A percentile compares a stretch with the other conserved stretches of the same genome.
Evolutionary conservation across 2,797 vertebrate species (phyloP).

Genomic region (Petrocephalus sullivani): DNA sequence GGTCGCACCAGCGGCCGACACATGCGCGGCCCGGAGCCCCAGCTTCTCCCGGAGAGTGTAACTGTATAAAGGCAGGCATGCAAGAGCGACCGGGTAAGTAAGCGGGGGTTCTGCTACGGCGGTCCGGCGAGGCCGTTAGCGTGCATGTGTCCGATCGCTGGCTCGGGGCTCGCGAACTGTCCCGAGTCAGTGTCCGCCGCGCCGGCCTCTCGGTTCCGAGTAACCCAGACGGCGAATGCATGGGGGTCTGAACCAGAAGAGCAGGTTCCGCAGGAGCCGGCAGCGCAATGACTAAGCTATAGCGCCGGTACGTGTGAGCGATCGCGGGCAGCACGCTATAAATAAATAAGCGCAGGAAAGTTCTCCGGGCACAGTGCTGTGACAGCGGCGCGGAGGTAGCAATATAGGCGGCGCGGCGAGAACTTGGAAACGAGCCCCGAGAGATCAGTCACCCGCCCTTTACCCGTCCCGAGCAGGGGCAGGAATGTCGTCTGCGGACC

Average conservation of each 20-base stretch:
- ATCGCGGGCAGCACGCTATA: background rate
- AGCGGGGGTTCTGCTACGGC: background rate
- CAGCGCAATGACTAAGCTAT: background rate
- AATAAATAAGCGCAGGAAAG: background rate
- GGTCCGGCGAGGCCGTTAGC: background rate
- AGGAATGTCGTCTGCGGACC: conserved; percentile 39
- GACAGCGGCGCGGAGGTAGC: background rate
- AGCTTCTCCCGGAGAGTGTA: background rate
- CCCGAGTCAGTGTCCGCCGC: background rate
- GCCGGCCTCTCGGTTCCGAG: background rate
- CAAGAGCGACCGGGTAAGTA: background rate
- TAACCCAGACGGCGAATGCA: background rate
- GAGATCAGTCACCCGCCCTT: background rate
- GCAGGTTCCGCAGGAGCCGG: background rate
- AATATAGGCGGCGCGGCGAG: no score
- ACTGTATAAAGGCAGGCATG: background rate
- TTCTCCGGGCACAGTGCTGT: background rate
- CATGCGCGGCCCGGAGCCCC: background rate
- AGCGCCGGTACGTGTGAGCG: background rate
- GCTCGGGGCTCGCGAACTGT: background rate
- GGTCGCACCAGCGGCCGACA: background rate
- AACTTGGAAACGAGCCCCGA: background rate
- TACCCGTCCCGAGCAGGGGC: background rate
- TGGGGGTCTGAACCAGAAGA: background rate
- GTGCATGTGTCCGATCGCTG: background rate